Conservation (phyloP, 2,888 invertebrate species). For the Ophion ventricosus region DNA sequence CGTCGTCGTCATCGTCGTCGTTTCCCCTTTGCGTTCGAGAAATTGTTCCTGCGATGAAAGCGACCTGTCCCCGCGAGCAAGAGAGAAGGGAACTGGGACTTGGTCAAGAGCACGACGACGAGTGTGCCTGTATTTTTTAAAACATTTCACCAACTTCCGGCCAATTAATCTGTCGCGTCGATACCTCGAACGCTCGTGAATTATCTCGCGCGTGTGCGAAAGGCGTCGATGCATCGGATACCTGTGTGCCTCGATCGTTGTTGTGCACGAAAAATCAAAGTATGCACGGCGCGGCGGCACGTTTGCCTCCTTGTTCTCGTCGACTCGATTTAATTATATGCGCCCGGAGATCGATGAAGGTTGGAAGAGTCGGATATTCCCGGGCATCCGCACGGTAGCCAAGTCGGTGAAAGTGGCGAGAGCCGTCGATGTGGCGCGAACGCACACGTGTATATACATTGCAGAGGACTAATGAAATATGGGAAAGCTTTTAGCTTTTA, state of each 20-base stretch:
- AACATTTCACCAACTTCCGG: too few species aligned
- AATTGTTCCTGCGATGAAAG: too few species aligned
- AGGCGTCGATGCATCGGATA: too few species aligned
- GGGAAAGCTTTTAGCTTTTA: constrained; percentile 82
- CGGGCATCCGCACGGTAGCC: background rate
- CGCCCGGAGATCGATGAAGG: constrained; percentile 42
- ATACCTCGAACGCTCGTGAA: too few species aligned
- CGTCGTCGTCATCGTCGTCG: too few species aligned
- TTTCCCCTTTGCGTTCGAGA: constrained; percentile 26
- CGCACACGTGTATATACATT: constrained; percentile 28
- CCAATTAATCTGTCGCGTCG: too few species aligned
- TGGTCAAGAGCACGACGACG: too few species aligned
- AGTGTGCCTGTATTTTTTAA: too few species aligned
- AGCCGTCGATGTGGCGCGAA: constrained; percentile 30
- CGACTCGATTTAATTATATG: constrained; percentile 53
- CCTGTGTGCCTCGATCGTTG: too few species aligned
- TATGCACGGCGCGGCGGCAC: background rate
- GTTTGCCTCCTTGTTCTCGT: constrained; percentile 35
- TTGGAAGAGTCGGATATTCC: constrained; percentile 21
- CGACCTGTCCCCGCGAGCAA: too few species aligned
- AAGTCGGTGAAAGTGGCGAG: constrained; percentile 12
- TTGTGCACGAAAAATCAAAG: background rate
- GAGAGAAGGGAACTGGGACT: background rate
- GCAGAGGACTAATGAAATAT: constrained; percentile 80
- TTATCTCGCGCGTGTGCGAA: too few species aligned